phyloP scores from a whole-genome alignment of 2,113 vertebrate species.

The Tapirus terrestris region DNA sequence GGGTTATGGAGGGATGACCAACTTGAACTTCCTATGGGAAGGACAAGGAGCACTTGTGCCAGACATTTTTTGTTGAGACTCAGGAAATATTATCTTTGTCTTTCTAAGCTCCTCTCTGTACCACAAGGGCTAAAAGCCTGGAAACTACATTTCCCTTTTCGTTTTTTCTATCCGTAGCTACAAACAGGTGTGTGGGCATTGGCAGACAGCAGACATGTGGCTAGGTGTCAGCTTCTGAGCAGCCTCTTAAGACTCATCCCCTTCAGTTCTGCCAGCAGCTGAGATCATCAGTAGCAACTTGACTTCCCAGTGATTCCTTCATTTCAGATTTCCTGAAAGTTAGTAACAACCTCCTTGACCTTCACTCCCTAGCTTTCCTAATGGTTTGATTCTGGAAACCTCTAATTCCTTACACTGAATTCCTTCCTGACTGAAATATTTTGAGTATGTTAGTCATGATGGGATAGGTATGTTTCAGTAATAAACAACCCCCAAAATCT shows the following conservation, averaged over 20 bases:
- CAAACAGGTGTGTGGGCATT: background rate
- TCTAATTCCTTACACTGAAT: background rate
- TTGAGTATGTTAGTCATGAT: background rate
- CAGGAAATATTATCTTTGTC: background rate
- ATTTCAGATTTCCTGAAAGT: background rate
- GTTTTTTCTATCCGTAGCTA: background rate
- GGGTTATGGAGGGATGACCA: background rate
- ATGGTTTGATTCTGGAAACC: background rate
- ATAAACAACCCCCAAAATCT: background rate
- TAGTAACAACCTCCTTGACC: background rate
- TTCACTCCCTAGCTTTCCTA: background rate
- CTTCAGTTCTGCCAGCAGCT: background rate
- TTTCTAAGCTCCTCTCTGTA: background rate
- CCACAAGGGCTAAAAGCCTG: background rate
- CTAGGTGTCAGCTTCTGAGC: background rate
- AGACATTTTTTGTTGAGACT: background rate
- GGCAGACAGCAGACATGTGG: background rate
- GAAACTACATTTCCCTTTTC: background rate
- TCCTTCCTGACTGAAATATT: background rate
- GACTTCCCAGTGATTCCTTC: background rate
- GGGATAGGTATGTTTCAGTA: background rate
- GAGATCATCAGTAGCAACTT: background rate
- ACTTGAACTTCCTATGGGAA: background rate
- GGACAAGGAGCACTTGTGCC: background rate
- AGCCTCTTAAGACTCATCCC: background rate